These are phyloP conservation scores for Epinephelus malabaricus DNA, from an alignment of 2,797 vertebrate genomes.

Conservation along the genomic window DNA sequence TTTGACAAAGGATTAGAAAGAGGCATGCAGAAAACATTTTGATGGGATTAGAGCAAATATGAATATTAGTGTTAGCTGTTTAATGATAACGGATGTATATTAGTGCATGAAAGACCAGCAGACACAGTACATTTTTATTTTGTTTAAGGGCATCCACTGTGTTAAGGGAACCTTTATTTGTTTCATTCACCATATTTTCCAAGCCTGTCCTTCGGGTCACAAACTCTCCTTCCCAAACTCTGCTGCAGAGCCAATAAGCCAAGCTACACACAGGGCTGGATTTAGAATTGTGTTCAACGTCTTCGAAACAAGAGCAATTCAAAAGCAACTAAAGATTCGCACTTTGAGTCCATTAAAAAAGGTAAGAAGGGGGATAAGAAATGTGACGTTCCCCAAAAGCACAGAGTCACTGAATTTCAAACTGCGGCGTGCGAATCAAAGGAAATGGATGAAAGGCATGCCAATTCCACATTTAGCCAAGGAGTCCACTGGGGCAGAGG, in stretches of 20 bases:
- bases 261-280: constrained; percentile 8
- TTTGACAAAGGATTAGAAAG: neutral
- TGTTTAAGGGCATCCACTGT: neutral
- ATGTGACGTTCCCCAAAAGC: constrained; percentile 61
- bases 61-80: neutral
- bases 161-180: neutral
- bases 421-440: constrained; percentile 69
- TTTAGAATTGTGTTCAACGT: constrained; percentile 35
- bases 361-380: constrained; percentile 47
- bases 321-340: constrained; percentile 52
- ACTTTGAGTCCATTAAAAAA: constrained; percentile 61
- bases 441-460: constrained; percentile 76
- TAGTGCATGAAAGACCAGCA: neutral
- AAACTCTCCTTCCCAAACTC: constrained; percentile 4
- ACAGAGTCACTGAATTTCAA: constrained; percentile 64
- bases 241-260: constrained; percentile 17
- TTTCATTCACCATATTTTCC: constrained; percentile 4
- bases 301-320: constrained; percentile 49
- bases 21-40: neutral
- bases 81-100: neutral
- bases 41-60: neutral
- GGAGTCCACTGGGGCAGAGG: constrained; percentile 66
- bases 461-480: constrained; percentile 78
- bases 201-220: constrained; percentile 14
- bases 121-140: neutral